Base-by-base conservation (phyloP, 2,113 vertebrate species). In the Embiotoca jacksoni region DNA sequence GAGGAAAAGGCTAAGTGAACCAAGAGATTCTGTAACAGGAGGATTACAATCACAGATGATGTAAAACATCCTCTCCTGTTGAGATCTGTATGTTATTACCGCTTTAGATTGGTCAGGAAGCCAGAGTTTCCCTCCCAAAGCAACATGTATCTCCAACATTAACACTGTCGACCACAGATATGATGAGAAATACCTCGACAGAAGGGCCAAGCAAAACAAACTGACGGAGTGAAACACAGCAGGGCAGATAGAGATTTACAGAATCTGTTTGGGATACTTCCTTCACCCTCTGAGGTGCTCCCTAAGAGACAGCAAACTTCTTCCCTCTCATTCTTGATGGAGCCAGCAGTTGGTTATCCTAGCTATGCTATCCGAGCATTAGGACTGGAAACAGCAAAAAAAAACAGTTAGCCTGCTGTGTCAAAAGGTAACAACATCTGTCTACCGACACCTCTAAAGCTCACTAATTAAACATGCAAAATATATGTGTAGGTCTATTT, bases 151-250 rank as follows among this genome's bases (percentile, higher is more conserved):
- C 77, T 72, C 62, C 78, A 87, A 81, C 33, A 77, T 83, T 71
- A 87, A 83, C 56, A 11, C 73, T 58, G 56, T 52, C 33, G 4
- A 79, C 71, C 64, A 15, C 35, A 62, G 66, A 78, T 81, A 61
- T 64, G 67, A 87, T 63, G 10, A 72, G 72, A 72, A n/a, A 39
- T 66, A 63, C 14, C 55, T 10, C 47, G 50, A 35, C 1, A 6
- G 37, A 47, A 53, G 4, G n/a, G 62, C 84, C 78, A 85, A 87
- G 73, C 32, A 37, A 83, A 81, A 85, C 68, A 79, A 70, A 72
- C 7, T 1, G 7, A 16, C 35, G 8, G 35, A 41, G 14, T 57
- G 30, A 76, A 82, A 61, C 41, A 62, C 58, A 72, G 66, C 58
- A 62, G 56, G 55, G 55, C 7, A 2, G 33, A 77, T 56, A 59